Evolutionary conservation across 2,113 vertebrate species (phyloP).

Genomic region (Glareola pratincola): DNA sequence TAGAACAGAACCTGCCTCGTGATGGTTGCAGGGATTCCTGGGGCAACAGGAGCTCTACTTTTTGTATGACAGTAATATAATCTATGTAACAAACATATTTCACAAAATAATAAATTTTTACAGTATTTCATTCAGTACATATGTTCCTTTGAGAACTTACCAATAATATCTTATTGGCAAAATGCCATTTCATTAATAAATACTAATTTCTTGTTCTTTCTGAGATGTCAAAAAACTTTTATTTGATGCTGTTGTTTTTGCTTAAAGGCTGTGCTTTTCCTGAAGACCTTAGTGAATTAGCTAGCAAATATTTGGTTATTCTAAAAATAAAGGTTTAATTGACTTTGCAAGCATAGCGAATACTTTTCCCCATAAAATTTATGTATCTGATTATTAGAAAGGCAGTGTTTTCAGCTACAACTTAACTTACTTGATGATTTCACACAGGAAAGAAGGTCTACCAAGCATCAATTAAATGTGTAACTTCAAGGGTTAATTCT

Average conservation of each 20-base stretch:
- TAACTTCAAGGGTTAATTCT: constrained; percentile 55
- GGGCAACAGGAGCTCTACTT: not conserved
- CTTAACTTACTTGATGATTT: constrained; percentile 7
- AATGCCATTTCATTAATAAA: not conserved
- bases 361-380: not conserved
- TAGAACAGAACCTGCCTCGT: not conserved
- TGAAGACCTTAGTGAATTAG: not conserved
- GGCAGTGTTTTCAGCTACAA: not conserved
- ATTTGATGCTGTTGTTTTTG: not conserved
- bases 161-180: not conserved
- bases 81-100: not conserved
- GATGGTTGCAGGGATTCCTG: not conserved
- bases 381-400: not conserved
- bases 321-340: not conserved
- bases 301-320: not conserved
- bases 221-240: not conserved
- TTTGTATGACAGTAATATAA: not conserved
- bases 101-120: not conserved
- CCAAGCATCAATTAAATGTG: constrained; percentile 15
- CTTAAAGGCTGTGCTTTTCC: not conserved
- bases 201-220: not conserved
- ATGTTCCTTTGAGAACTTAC: not conserved
- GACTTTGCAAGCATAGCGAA: not conserved
- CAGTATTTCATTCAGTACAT: not conserved
- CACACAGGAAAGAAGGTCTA: not conserved